Base-by-base conservation (phyloP, 2,888 invertebrate genomes). In the Polydrusus tereticollis region DNA sequence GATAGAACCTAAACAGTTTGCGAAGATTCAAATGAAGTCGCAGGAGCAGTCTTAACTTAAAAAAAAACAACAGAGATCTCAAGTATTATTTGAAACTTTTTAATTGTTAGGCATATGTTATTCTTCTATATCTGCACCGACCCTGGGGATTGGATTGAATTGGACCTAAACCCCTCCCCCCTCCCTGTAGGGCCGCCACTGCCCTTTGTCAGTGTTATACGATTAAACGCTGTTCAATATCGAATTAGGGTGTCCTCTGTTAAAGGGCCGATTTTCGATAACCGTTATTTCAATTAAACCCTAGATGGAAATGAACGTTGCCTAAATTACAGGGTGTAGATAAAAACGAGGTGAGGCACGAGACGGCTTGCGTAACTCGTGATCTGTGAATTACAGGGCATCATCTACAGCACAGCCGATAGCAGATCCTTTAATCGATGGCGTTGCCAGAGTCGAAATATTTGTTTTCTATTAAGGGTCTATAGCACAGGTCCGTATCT, bases 261-360 rank as follows among this genome's bases (percentile, higher is more conserved):
- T 62, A 45, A 45, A 45, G 29, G 29, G 16, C 26, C 33, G 14
- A 20, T 5, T 29, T 47, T 20, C 63, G 50, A 63, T 63, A 33
- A 63, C 50, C 43, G 36, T 63, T 47, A 63, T 47, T 50, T 63
- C 50, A 63, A 63, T 63, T 63, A 63, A 29, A 29, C 52, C 29
- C 29, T 6, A 18, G 18, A 55, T 55, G 26, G n/a, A 45, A 63
- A 45, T 33, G 45, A 47, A 20, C 29, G 26, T 8, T 18, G 63
- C 18, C 79, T n/a, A 82, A 82, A 82, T 82, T 81, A 82, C 82
- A 82, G 82, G 82, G 82, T 82, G 78, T 81, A 81, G 77, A 79
- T 77, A 76, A 78, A 80, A 79, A 74, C 76, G 78, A 80, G 80
- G 80, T 80, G 79, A 79, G 80, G 79, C 78, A 76, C 77, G 78